A percentile compares a stretch with the other conserved stretches of the same genome.
phyloP scores from a whole-genome alignment of 2,113 vertebrate genomes.

The Chaetodon trifascialis region DNA sequence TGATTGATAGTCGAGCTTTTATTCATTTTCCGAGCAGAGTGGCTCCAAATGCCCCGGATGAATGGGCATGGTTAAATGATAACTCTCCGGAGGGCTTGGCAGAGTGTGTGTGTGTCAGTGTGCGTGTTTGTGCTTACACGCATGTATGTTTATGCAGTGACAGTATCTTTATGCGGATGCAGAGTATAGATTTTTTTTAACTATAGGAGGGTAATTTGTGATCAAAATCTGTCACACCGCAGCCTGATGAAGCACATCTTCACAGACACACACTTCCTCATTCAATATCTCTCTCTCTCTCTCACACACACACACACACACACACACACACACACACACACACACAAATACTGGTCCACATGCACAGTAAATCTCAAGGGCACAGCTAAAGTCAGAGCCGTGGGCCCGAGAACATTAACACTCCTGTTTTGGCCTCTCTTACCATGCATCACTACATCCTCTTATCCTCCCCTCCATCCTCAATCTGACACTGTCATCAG shows the following conservation, averaged over 20 bases:
- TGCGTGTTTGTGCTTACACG: slow-evolving; percentile 3
- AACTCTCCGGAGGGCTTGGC: slow-evolving; percentile 51
- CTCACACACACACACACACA: slow-evolving; percentile 29
- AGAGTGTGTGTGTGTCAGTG: slow-evolving; percentile 26
- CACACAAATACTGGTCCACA: not conserved
- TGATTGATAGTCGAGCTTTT: slow-evolving; percentile 59
- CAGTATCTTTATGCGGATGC: slow-evolving; percentile 37
- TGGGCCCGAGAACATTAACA: slow-evolving; percentile 69
- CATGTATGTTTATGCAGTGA: slow-evolving; percentile 39
- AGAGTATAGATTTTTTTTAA: slow-evolving; percentile 25
- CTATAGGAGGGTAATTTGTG: slow-evolving; percentile 45
- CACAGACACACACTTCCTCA: not conserved
- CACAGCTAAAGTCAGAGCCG: slow-evolving; percentile 73
- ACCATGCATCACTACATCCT: slow-evolving; percentile 61
- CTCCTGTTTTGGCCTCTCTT: slow-evolving; percentile 70
- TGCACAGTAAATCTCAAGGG: slow-evolving; percentile 72
- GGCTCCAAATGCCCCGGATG: slow-evolving; percentile 55
- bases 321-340: slow-evolving; percentile 23
- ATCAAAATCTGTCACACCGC: slow-evolving; percentile 45
- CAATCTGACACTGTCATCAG: slow-evolving; percentile 58
- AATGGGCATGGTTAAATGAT: slow-evolving; percentile 61
- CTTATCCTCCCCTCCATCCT: slow-evolving; percentile 50
- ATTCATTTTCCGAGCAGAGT: slow-evolving; percentile 59
- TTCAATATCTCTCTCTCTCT: slow-evolving; percentile 8
- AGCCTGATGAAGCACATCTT: slow-evolving; percentile 22